Percentiles rank a stretch among this genome's conserved stretches.
phyloP scores from a whole-genome alignment of 2,888 invertebrate genomes.

The Philereme vetulata region DNA sequence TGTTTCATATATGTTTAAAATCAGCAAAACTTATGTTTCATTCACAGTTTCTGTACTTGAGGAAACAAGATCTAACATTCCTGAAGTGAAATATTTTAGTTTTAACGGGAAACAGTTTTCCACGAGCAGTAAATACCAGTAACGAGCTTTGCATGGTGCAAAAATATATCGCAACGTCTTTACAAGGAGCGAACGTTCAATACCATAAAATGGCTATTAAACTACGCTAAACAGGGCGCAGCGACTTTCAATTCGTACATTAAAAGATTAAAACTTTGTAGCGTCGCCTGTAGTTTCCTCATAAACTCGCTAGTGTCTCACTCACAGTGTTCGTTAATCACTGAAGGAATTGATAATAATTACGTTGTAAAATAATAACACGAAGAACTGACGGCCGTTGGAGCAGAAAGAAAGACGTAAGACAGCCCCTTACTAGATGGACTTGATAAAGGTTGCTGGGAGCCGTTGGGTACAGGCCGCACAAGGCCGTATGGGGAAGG shows the following conservation, averaged over 20 bases:
- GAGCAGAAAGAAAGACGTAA: too few species aligned
- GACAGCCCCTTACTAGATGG: too few species aligned
- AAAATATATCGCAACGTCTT: constrained; percentile 30
- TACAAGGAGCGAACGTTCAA: constrained; percentile 25
- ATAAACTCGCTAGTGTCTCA: neutral
- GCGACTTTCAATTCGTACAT: neutral
- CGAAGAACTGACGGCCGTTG: too few species aligned
- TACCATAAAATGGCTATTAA: constrained; percentile 28
- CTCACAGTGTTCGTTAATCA: too few species aligned
- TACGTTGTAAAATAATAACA: too few species aligned
- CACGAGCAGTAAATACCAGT: constrained; percentile 34
- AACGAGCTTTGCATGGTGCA: constrained; percentile 38
- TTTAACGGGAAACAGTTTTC: constrained; percentile 34
- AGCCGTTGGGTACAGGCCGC: too few species aligned
- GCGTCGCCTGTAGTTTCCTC: neutral
- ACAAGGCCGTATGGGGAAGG: too few species aligned
- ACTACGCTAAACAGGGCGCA: neutral
- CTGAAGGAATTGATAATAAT: too few species aligned
- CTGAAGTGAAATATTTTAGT: constrained; percentile 29
- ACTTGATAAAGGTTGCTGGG: too few species aligned
- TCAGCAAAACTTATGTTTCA: too few species aligned
- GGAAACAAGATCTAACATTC: constrained; percentile 22
- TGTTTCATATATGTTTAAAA: too few species aligned
- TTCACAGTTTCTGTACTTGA: neutral
- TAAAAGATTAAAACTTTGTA: neutral